Percentiles rank a stretch among this genome's conserved stretches.
Conservation (phyloP, 2,113 vertebrate species). For the Lucifuga dentata region DNA sequence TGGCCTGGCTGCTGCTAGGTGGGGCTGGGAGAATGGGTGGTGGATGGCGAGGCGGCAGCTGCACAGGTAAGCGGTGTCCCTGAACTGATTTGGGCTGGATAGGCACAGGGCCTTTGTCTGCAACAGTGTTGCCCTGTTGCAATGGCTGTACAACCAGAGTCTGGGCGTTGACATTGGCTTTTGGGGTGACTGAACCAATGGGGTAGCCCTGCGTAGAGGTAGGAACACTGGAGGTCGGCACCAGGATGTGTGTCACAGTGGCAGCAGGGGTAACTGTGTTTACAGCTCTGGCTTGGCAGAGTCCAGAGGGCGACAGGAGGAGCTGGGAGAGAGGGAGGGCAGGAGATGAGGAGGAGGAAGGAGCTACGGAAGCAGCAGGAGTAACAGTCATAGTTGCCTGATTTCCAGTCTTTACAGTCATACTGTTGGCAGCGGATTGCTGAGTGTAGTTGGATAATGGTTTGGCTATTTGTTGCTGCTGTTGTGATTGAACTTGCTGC, state of each 20-base stretch:
- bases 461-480: conserved; percentile 84
- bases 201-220: conserved; percentile 83
- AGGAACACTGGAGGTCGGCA: conserved; percentile 81
- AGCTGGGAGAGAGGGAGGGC: conserved; percentile 88
- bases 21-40: conserved; percentile 84
- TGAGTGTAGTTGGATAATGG: conserved; percentile 67
- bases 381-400: conserved; percentile 65
- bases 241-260: conserved; percentile 79
- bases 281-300: conserved; percentile 77
- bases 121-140: conserved; percentile 80
- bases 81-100: conserved; percentile 91
- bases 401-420: conserved; percentile 73
- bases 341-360: conserved; percentile 81
- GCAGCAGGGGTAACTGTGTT: conserved; percentile 64
- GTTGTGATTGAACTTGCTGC: conserved; percentile 82
- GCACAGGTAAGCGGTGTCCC: conserved; percentile 79
- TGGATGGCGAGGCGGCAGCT: conserved; percentile 81
- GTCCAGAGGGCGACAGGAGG: conserved; percentile 90
- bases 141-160: conserved; percentile 96
- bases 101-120: conserved; percentile 87
- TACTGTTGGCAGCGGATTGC: conserved; percentile 59
- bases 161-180: conserved; percentile 86
- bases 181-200: conserved; percentile 88
- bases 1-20: conserved; percentile 79
- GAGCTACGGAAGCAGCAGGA: conserved; percentile 65